Base-by-base conservation (phyloP, 2,797 vertebrate species). In the Liparis tanakae region DNA sequence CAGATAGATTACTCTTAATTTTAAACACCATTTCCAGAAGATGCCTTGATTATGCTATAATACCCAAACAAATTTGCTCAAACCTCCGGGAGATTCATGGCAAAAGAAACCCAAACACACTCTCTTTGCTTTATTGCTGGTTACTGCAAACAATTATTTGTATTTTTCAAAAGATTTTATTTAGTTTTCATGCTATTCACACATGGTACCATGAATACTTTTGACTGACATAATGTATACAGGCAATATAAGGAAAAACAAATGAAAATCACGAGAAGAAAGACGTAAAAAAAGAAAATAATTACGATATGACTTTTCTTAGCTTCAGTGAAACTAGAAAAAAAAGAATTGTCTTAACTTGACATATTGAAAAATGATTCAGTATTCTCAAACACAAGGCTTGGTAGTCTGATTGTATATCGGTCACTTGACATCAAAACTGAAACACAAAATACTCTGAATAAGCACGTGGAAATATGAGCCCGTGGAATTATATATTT, bases 1-100 rank as follows among this genome's bases (percentile, higher is more conserved):
- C 46, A 75, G 33, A 59, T 46, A 25, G 65, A 81, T 72, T 70
- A 63, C 39, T 57, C 66, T 41, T 60, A 64, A 68, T 81, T 80
- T 81, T 83, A 72, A 81, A 80, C 72, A 36, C 10, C 18, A 57
- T 72, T 72, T 67, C 79, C 57, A 2, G 44, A 57, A 74, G 79
- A 74, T 67, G 41, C 50, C 57, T 73, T 82, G 66, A 87, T 87
- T 82, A 80, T 72, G 44, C 66, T 48, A 57, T 68, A 65, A 66
- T 73, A 64, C 72, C 54, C 70, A 43, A 57, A 72, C 63, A 74
- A 44, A 75, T 74, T 73, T 74, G 75, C 56, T 74, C 53, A 78
- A 72, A 67, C 59, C 73, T 69, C 41, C 43, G 33, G 57, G 65
- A 70, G 77, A 72, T 65, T 64, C 37, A 70, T 67, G 51, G 53